Evolutionary conservation across 1,140 invertebrate species (phyloP), one percentile per base, ranked within the genome.

Genomic region (Ptiloglossa arizonensis): DNA sequence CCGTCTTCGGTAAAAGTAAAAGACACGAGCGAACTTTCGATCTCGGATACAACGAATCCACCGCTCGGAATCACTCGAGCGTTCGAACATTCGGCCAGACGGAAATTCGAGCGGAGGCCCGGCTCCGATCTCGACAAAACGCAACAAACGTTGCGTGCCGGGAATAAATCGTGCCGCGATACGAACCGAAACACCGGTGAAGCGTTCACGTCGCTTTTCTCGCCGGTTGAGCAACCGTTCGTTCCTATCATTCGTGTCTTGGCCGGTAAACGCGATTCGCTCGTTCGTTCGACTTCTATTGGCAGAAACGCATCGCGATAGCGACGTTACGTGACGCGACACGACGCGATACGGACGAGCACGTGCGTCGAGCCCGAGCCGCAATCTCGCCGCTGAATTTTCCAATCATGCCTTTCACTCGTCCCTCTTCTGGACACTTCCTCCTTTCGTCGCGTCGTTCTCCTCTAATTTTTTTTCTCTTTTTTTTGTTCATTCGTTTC

Each of bases 321-420:
- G 64, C 64, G n/a, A 69, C 50, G 63, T 82, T 80, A 82, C 80
- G 77, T 80, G 59, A 74, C 50, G 64, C 66, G 72, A 15, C 38
- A 35, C 59, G 59, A 80, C 80, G 77, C 74, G 54, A 71, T 32
- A 60, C 46, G 69, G 59, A 75, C 57, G 70, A 41, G 69, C 80
- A 81, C 80, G 68, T 82, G 70, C 78, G 59, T 60, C 73, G 67
- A 79, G 64, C n/a, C 79, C 67, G 66, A 48, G 52, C 56, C 27
- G 77, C 75, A 80, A 83, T 71, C 80, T 79, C 80, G 62, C 52
- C 56, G n/a, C 44, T 70, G 66, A 77, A 70, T 77, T 77, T 77
- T 76, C 74, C 56, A 69, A 60, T 77, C 66, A 57, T 56, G 54
- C 66, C 74, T 77, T 77, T 79, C 71, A 66, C 71, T 67, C 48